phyloP scores from a whole-genome alignment of 2,888 invertebrate species.

The Resseliella maxima region DNA sequence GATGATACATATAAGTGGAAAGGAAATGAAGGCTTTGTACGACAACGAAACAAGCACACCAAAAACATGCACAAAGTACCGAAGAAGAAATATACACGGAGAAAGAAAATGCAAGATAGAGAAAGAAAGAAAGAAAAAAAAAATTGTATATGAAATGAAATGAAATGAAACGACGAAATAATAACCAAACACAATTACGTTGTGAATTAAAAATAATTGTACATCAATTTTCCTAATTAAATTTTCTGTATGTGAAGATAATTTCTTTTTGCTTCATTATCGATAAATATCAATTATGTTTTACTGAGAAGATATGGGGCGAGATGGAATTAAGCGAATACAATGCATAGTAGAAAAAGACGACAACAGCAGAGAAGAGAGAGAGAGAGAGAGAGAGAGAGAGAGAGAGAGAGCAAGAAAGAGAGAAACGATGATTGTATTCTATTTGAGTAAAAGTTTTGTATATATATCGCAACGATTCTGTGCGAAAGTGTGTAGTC shows the following conservation, averaged over 20 bases:
- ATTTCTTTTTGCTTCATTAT: constrained; percentile 36
- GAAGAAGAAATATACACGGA: not conserved
- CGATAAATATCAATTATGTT: constrained; percentile 53
- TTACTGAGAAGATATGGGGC: not conserved
- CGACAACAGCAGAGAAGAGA: no score
- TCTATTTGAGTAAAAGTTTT: no score
- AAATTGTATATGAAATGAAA: not conserved
- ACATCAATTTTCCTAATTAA: constrained; percentile 55
- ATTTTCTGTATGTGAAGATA: constrained; percentile 36
- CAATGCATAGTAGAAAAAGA: not conserved
- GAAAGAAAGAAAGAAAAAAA: not conserved
- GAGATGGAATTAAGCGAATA: not conserved
- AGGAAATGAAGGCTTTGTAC: no score
- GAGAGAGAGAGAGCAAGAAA: no score
- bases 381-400: no score
- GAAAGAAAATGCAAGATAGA: not conserved
- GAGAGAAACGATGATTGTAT: no score
- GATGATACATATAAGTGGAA: not conserved
- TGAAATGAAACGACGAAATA: not conserved
- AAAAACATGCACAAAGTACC: not conserved
- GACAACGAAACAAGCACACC: not conserved
- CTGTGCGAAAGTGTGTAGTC: no score
- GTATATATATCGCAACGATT: no score
- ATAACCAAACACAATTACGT: constrained; percentile 54
- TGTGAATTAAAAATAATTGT: constrained; percentile 53